Conservation (phyloP, 2,888 invertebrate genomes). For the Xestia c-nigrum region DNA sequence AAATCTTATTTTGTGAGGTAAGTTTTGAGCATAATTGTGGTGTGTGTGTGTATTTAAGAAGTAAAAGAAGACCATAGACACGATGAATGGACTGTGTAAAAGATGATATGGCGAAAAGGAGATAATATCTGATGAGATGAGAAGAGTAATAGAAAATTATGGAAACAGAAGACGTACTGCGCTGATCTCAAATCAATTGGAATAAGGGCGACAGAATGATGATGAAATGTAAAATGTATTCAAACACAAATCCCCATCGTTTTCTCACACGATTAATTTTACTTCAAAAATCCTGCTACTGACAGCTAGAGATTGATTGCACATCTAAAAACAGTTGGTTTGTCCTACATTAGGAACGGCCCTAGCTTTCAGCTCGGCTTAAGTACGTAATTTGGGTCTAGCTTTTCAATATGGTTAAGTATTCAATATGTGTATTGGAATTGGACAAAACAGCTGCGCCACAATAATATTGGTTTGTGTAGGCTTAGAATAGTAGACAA, state of each 20-base stretch:
- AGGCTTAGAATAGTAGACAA: slow-evolving; percentile 4
- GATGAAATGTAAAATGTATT: no score
- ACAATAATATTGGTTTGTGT: slow-evolving; percentile 8
- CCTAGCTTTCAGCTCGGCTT: slow-evolving; percentile 15
- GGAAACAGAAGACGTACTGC: no score
- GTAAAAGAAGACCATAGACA: no score
- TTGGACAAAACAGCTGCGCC: slow-evolving; percentile 43
- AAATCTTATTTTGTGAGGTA: no score
- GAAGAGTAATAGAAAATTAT: no score
- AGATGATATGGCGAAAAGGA: no score
- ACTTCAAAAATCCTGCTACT: slow-evolving; percentile 46
- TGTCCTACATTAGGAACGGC: slow-evolving; percentile 26
- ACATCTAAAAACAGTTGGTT: slow-evolving; percentile 54
- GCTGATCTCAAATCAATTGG: no score
- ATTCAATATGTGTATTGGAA: slow-evolving; percentile 40
- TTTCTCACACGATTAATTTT: slow-evolving; percentile 52
- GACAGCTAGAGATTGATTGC: slow-evolving; percentile 63
- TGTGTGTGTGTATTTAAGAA: no score
- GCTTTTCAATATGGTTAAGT: slow-evolving; percentile 28
- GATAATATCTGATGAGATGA: no score
- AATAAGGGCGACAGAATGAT: no score
- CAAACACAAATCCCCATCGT: slow-evolving; percentile 2
- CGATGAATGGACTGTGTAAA: no score
- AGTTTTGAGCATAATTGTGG: no score
- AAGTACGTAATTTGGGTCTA: slow-evolving; percentile 31